Base-by-base conservation (phyloP, 2,797 vertebrate species). In the Otolemur crassicaudatus region DNA sequence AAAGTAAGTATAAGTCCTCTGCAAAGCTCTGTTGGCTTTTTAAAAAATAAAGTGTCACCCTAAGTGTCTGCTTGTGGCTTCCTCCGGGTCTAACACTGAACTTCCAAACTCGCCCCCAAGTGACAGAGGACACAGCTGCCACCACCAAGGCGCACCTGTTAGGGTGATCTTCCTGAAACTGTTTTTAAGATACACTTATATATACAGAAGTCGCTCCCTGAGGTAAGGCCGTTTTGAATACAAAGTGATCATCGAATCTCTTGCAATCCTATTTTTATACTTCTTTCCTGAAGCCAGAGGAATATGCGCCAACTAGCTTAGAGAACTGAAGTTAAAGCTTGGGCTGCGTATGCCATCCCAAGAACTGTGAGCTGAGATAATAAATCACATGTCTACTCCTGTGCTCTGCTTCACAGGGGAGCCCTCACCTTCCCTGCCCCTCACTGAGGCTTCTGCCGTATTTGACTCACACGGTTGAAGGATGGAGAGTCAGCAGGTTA, bases 241-340 rank as follows among this genome's bases (percentile, higher is more conserved):
- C 34, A 84, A 91, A 89, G 46, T 56, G 73, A 87, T 91, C 34
- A 34, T 65, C 37, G 40, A 6, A 63, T 60, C 40, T 79, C 4
- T 96, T 34, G 79, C 23, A 69, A 75, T 83, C 53, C 85, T 46
- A 94, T 58, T 92, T 95, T 94, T 72, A 70, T 53, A 81, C 29
- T 80, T 67, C n/a, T 75, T 79, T 92, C 46, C 40, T 70, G 40
- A 27, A 95, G 40, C 9, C n/a, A 46, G 72, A 85, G 46, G n/a
- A 65, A 82, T n/a, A 34, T 3, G 29, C 37, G 37, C 73, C 56
- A 90, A 58, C 25, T 73, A 79, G 84, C 70, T n/a, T 70, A 85
- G 29, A 20, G 60, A 88, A 65, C 31, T 53, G 19, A 27, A 79
- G n/a, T 27, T 11, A 65, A 34, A 83, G 23, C 22, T 49, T 7